Conservation (phyloP, 2,888 invertebrate genomes). For the Chydorus sphaericus region DNA sequence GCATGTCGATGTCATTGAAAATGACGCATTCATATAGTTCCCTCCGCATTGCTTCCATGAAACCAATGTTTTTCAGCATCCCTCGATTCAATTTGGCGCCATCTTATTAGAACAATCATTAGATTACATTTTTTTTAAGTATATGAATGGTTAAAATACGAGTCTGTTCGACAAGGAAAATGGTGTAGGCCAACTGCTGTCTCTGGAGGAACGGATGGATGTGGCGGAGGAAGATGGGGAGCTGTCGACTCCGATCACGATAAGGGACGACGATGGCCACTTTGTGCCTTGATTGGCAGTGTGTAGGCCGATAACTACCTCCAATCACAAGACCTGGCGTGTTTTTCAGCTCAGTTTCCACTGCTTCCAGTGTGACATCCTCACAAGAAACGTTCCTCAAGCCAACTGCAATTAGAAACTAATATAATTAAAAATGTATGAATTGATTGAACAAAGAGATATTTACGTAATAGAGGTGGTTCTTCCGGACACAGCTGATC, state of each 20-base stretch:
- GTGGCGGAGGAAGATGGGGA: conserved; percentile 75
- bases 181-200: conserved; percentile 85
- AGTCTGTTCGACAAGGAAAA: conserved; percentile 84
- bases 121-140: too few species aligned
- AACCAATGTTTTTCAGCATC: conserved; percentile 93
- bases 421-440: too few species aligned
- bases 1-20: conserved; percentile 43
- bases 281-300: conserved; percentile 58
- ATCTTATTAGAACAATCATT: conserved; percentile 17
- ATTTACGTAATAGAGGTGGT: too few species aligned
- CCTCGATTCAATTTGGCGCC: conserved; percentile 64
- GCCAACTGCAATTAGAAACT: too few species aligned
- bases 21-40: conserved; percentile 38
- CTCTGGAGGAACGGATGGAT: conserved; percentile 82
- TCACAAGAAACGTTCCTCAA: too few species aligned
- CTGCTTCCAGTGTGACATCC: too few species aligned
- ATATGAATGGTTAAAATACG: too few species aligned
- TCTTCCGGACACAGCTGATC: too few species aligned
- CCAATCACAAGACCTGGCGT: conserved; percentile 51
- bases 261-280: conserved; percentile 91
- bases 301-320: conserved; percentile 62
- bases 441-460: too few species aligned
- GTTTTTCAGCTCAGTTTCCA: too few species aligned
- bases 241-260: conserved; percentile 47
- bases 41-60: conserved; percentile 63